Base-by-base conservation (phyloP, 2,888 invertebrate species). In the Clistopyga incitator region DNA sequence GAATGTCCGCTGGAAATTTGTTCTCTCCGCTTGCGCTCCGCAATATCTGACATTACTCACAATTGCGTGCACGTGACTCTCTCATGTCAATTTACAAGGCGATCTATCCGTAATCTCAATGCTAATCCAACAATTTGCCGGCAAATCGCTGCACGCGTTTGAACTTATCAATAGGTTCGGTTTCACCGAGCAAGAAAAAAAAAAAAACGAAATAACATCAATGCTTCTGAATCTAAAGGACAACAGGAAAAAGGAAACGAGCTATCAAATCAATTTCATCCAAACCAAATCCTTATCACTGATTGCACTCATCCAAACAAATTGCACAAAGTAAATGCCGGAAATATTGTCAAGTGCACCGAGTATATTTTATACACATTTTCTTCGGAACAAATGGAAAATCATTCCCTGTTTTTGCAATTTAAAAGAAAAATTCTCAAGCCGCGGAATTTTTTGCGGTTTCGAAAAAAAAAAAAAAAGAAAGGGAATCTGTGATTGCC, bases 41-140 rank as follows among this genome's bases (percentile, higher is more conserved):
- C 38, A 15, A 25, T 13, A 56, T 38, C 34, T 61, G 34, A 34
- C 29, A 15, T 15, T 18, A 61, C 34, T 42, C 13, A 25, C 45
- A 61, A 76, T 78, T 54, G 47, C 67, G 47, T 50, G 42, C 82
- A 76, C 78, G 77, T 64, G 75, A 64, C 54, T 42, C 42, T 13
- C 25, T 38, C 71, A 70, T 82, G 82, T 20, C 70, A 71, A 75
- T 78, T 65, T 20, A 54, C 13, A 72, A 70, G 52, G 68, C 23
- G 61, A 74, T 10, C 6, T 34, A 70, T 18, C 70, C 13, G 15
- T 50, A 52, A 56, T 67, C 47, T 20, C 52, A 8, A 20, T 18
- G 13, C 29, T 42, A 56, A 67, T 50, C 50, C 72, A 25, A 74
- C n/a, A 54, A 68, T 45, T 68, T 54, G 3, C 59, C 20, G 52